Base-by-base conservation (phyloP, 2,888 invertebrate genomes). In the Drosophila paramelanica region DNA sequence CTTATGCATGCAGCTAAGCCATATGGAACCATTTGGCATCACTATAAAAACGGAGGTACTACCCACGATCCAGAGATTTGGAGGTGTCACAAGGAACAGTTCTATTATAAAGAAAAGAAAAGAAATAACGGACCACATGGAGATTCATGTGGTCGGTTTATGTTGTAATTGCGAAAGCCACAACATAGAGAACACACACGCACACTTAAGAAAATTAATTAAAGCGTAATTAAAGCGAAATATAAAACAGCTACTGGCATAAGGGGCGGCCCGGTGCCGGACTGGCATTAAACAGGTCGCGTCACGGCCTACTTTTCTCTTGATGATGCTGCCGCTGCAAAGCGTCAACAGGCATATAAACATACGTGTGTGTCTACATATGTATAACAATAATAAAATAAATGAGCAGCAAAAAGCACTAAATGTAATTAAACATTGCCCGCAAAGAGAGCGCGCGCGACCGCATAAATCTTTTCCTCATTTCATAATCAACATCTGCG, bases 191-290 rank as follows among this genome's bases (percentile, higher is more conserved):
- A 83, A 76, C 73, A 43, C 46, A 41, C n/a, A 59, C 43, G 58
- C 78, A 83, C 70, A 78, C 73, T 78, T 83, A 65, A 87, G 69
- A 83, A 78, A 83, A 82, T 78, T 80, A 80, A 86, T 83, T 86
- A 88, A 83, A 80, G 73, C 87, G 70, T 77, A 71, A 79, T 77
- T 76, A 69, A 72, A 66, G 67, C 59, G 73, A 81, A 71, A 65
- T 73, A 38, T 42, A 33, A 50, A 70, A 55, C 55, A 73, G 39
- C 60, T 49, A 52, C 38, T 58, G 50, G 33, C 57, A 73, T 67
- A 62, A 73, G 46, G 56, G 59, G 52, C 25, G 56, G 14, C n/a
- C 8, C 33, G 36, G 14, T 11, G 61, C 23, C 27, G 42, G 66
- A 36, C 61, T 70, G 68, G 41, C 70, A 27, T 51, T 75, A 89